Percentiles rank a stretch among this genome's conserved stretches.
phyloP scores from a whole-genome alignment of 1,140 invertebrate species.

The Brachionus rubens region DNA sequence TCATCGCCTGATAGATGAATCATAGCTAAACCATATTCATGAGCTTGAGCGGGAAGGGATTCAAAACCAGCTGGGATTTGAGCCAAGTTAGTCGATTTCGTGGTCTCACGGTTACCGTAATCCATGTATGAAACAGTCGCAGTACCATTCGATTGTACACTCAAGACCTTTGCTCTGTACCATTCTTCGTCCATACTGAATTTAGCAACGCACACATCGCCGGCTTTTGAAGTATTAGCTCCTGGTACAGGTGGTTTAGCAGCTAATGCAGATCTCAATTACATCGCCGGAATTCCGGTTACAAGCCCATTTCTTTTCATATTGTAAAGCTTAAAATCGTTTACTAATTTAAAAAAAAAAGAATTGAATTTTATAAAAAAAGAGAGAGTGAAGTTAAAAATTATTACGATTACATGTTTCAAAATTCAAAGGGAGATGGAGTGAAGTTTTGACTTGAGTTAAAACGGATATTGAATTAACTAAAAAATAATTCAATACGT shows the following conservation, averaged over 20 bases:
- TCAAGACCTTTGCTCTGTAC: slow-evolving; percentile 71
- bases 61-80: slow-evolving; percentile 70
- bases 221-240: slow-evolving; percentile 76
- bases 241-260: slow-evolving; percentile 78
- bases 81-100: slow-evolving; percentile 62
- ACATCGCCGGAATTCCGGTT: no score
- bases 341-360: slow-evolving; percentile 79
- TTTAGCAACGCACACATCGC: slow-evolving; percentile 83
- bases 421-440: no score
- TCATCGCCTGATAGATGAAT: slow-evolving; percentile 77
- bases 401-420: no score
- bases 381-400: no score
- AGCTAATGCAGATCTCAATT: slow-evolving; percentile 78
- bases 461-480: no score
- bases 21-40: slow-evolving; percentile 79
- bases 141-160: slow-evolving; percentile 67
- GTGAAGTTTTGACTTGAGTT: no score
- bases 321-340: no score
- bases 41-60: slow-evolving; percentile 74
- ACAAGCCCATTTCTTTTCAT: no score
- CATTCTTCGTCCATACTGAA: slow-evolving; percentile 66
- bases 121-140: slow-evolving; percentile 83
- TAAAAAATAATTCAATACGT: no score
- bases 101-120: slow-evolving; percentile 75
- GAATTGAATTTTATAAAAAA: no score